Base-by-base conservation (phyloP, 2,888 invertebrate genomes). In the Drosophila flavopinicola region DNA sequence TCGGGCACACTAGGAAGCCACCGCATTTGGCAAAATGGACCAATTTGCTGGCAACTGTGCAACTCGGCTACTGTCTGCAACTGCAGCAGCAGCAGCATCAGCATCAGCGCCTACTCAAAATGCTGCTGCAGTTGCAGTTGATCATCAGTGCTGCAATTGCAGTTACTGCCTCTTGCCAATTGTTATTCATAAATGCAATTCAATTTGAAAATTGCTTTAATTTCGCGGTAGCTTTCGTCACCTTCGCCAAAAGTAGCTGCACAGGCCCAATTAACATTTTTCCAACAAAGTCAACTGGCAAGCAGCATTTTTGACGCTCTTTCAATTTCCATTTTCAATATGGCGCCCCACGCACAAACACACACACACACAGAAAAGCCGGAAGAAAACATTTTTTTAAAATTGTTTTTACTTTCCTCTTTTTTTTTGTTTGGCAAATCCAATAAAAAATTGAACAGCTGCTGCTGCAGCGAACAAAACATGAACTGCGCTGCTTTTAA, bases 151-250 rank as follows among this genome's bases (percentile, higher is more conserved):
- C 25, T 48, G 58, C 56, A 32, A 42, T 52, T 39, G 45, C 37
- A 52, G 38, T 60, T 42, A 15, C 57, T 56, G 44, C 41, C 39
- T 45, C 33, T 78, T 65, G 48, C 60, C 83, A 78, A 87, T 84
- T 84, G 79, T 77, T 87, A 87, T 87, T 85, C 84, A 84, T 87
- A 84, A 84, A 84, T 87, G 87, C 87, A 83, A 75, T 77, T 83
- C 76, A 87, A 87, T 87, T 84, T 75, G 73, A 87, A 73, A 84
- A 85, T 87, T 87, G 84, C 77, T 61, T 85, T 72, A 78, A 85
- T 79, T 87, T 66, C n/a, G 59, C 66, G 60, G 60, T 41, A 48
- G 45, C 42, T 85, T 76, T 87, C 85, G 74, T 73, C 86, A 76
- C 84, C 70, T 76, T 51, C 25, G 20, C 13, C 9, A 39, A 10